Conservation (phyloP, 1,140 invertebrate genomes). For the Megalonaias nervosa region DNA sequence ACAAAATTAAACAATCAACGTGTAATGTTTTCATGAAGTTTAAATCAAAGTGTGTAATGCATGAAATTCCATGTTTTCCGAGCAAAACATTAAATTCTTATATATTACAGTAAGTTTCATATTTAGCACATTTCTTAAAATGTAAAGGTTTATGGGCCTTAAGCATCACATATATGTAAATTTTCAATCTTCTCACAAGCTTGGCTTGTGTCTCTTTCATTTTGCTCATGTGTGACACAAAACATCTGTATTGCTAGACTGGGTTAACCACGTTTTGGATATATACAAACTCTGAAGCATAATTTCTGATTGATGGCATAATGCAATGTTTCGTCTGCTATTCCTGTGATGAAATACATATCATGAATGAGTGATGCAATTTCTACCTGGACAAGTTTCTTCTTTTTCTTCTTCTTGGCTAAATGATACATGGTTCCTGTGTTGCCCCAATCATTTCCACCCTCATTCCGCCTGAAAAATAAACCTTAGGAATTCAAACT, state of each 20-base stretch:
- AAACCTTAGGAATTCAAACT: not conserved
- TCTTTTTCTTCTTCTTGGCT: conserved; percentile 63
- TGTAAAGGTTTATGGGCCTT: not conserved
- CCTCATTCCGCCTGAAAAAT: conserved; percentile 33
- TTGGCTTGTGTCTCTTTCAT: not conserved
- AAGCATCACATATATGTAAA: not conserved
- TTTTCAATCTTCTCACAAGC: not conserved
- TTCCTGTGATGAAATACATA: not conserved
- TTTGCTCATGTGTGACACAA: not conserved
- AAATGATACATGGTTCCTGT: conserved; percentile 49
- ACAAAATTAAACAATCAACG: too few relatives aligned
- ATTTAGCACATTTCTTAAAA: too few relatives aligned
- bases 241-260: not conserved
- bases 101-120: too few relatives aligned
- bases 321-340: not conserved
- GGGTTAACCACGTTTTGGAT: not conserved
- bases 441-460: conserved; percentile 38
- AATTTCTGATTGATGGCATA: conserved; percentile 18
- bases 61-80: too few relatives aligned
- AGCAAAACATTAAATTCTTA: too few relatives aligned
- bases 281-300: not conserved
- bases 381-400: conserved; percentile 58
- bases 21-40: too few relatives aligned
- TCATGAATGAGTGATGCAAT: not conserved
- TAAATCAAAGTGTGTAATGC: too few relatives aligned